Percentiles rank a stretch among this genome's conserved stretches.
Conservation (phyloP, 2,797 vertebrate species). For the Cirrhinus mrigala region DNA sequence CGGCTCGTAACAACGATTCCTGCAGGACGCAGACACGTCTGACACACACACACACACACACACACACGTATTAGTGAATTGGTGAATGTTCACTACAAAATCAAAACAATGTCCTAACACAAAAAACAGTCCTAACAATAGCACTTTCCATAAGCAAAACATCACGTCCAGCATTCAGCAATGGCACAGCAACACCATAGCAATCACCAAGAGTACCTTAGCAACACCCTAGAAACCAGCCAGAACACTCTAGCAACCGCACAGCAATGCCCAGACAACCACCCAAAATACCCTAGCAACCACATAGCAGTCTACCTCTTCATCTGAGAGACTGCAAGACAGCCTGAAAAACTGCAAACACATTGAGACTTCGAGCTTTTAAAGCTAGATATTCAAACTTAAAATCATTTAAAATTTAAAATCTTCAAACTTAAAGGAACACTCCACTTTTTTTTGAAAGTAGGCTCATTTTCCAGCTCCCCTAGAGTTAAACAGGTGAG, state of each 20-base stretch:
- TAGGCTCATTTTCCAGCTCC: no score
- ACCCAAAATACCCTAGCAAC: not conserved
- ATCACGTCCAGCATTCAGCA: no score
- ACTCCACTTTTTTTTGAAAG: no score
- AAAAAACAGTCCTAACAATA: not conserved
- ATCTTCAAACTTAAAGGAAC: no score
- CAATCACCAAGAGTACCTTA: not conserved
- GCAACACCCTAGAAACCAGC: not conserved
- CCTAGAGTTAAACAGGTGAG: no score
- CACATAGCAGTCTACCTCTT: not conserved
- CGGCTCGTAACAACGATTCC: slow-evolving; percentile 72
- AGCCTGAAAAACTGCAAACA: not conserved
- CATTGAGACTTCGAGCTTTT: not conserved
- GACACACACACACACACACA: slow-evolving; percentile 8
- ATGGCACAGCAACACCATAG: not conserved
- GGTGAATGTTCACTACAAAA: not conserved
- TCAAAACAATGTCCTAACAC: no score
- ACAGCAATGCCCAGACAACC: no score
- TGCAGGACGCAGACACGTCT: slow-evolving; percentile 69
- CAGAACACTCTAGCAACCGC: no score
- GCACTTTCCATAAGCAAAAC: not conserved
- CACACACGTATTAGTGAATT: not conserved
- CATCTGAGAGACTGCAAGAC: no score
- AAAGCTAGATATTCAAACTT: no score
- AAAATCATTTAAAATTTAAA: no score